Evolutionary conservation across 2,797 vertebrate genomes (phyloP), one percentile per base, ranked within the genome.

Genomic region (Sebastes trivittatus): DNA sequence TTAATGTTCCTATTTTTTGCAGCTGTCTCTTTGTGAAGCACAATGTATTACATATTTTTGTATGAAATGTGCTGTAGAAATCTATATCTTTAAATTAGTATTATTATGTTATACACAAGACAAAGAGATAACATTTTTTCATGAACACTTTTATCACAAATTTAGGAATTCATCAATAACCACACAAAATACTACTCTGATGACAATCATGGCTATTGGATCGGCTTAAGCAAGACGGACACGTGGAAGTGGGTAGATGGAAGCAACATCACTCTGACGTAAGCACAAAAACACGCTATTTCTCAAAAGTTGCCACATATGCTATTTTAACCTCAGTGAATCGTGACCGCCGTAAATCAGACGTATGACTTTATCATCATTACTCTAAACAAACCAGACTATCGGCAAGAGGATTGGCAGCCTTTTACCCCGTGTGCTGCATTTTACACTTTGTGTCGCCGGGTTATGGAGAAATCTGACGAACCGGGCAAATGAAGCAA

Each of bases 161-260:
- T 78, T 34, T 11, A 95, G 95, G 88, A 89, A 72, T 95, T 95
- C 69, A 85, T 95, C 79, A 91, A n/a, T n/a, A 91, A 90, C 32
- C 59, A 92, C 29, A 90, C 23, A 0, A 0, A 11, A 6, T 0
- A 0, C 8, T 93, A 92, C 25, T 0, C 9, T 5, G 72, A 91
- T 4, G 0, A 1, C 0, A 11, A 2, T 0, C 65, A 93, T 0
- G 93, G 92, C 3, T 95, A 94, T 69, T 96, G 95, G 95, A 94
- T 93, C 8, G 94, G 94, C 20, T 72, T 95, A 54, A 78, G 0
- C 1, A 27, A 27, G 0, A 22, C 0, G 6, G 5, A 9, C 2
- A n/a, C 1, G 1, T 90, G 91, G 92, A 59, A 0, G 32, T 94
- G 92, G 93, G 67, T 61, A 0, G 84, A 89, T 54, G 82, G 91